Conservation (phyloP, 1,140 invertebrate species). For the Asbolus verrucosus region DNA sequence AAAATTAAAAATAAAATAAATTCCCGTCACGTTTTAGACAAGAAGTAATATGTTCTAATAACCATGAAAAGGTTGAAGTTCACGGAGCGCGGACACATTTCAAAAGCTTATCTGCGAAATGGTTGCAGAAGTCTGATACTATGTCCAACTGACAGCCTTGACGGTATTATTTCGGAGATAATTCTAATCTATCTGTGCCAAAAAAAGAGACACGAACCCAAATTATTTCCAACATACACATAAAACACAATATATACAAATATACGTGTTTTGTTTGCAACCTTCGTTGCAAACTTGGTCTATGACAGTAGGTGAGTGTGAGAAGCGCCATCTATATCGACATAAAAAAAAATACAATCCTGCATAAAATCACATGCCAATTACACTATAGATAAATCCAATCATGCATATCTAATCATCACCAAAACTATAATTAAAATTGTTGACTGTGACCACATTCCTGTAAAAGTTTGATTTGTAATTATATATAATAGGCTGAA, state of each 20-base stretch:
- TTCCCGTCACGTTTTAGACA: conserved; percentile 42
- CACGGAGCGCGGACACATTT: conserved; percentile 45
- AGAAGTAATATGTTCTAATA: conserved; percentile 49
- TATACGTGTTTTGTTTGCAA: too few species aligned
- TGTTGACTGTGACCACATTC: conserved; percentile 15
- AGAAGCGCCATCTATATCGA: too few species aligned
- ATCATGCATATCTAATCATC: conserved; percentile 16
- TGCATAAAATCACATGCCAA: conserved; percentile 16
- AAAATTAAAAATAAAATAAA: conserved; percentile 29
- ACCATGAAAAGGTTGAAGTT: conserved; percentile 47
- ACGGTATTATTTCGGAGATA: conserved; percentile 39
- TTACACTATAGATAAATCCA: background rate
- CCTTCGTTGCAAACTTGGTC: too few species aligned
- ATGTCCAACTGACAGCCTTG: conserved; percentile 42
- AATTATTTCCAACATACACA: conserved; percentile 4
- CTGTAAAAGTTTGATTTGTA: conserved; percentile 17
- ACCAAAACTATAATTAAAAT: conserved; percentile 6
- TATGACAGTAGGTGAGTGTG: too few species aligned
- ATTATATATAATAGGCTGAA: conserved; percentile 4
- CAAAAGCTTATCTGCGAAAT: conserved; percentile 38
- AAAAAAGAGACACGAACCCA: conserved; percentile 20
- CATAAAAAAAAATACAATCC: too few species aligned
- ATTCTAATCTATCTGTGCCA: conserved; percentile 36
- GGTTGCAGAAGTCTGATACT: conserved; percentile 40
- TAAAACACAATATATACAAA: too few species aligned